A percentile compares a stretch with the other conserved stretches of the same genome.
Conservation (phyloP, 2,797 vertebrate species). For the Crocidura indochinensis region DNA sequence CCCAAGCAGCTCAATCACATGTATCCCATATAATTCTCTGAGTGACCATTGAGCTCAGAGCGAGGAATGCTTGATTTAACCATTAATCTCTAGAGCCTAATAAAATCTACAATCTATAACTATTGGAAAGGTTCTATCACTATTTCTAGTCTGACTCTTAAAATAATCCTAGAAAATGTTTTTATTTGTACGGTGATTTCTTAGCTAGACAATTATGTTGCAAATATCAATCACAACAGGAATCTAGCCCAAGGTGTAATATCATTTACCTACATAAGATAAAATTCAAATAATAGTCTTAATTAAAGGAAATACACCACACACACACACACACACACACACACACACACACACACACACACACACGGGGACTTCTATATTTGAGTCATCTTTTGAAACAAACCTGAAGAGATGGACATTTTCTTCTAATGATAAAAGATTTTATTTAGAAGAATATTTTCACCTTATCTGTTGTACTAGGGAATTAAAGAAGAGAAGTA, state of each 20-base stretch:
- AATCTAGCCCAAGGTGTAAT: background rate
- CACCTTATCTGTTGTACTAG: too few species aligned
- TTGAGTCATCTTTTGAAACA: slow-evolving; percentile 41
- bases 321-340: background rate
- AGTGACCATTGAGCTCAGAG: too few species aligned
- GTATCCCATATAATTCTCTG: too few species aligned
- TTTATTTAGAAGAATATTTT: slow-evolving; percentile 40
- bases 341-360: background rate
- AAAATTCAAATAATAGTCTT: slow-evolving; percentile 2
- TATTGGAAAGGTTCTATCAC: too few species aligned
- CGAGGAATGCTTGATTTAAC: too few species aligned
- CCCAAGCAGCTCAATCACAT: too few species aligned
- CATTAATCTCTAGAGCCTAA: too few species aligned
- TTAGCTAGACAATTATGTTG: background rate
- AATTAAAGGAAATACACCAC: slow-evolving; percentile 46
- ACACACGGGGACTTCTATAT: background rate
- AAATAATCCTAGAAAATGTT: background rate
- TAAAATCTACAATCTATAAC: too few species aligned
- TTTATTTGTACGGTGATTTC: background rate
- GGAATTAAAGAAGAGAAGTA: too few species aligned
- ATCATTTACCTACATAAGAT: background rate
- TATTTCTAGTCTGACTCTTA: too few species aligned
- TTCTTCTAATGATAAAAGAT: slow-evolving; percentile 24
- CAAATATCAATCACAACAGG: slow-evolving; percentile 10
- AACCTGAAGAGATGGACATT: background rate